A percentile compares a stretch with the other conserved stretches of the same genome.
phyloP scores from a whole-genome alignment of 2,113 vertebrate genomes.

The Fregata magnificens region DNA sequence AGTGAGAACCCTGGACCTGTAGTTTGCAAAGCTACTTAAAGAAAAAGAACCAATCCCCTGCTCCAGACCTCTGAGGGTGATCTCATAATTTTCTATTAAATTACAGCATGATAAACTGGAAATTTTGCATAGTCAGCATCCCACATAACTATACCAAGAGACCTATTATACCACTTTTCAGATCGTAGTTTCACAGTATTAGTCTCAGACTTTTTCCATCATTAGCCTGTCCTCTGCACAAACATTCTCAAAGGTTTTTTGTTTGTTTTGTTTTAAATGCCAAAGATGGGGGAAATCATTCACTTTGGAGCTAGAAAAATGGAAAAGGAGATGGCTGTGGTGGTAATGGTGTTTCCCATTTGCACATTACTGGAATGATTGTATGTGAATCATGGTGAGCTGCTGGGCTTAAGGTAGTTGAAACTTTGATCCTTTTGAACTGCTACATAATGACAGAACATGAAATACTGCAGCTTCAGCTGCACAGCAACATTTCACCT shows the following conservation, averaged over 20 bases:
- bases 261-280: neutral
- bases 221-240: neutral
- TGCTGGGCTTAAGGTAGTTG: neutral
- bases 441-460: neutral
- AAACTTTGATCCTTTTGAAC: neutral
- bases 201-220: neutral
- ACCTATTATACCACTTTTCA: neutral
- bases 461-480: neutral
- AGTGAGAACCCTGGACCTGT: neutral
- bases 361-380: neutral
- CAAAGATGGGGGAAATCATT: neutral
- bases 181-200: neutral
- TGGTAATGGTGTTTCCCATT: neutral
- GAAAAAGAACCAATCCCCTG: neutral
- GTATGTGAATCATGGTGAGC: neutral
- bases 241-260: neutral
- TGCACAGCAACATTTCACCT: neutral
- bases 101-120: neutral
- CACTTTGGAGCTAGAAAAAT: neutral
- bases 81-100: neutral
- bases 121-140: neutral
- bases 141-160: neutral
- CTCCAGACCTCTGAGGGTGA: neutral
- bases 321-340: neutral
- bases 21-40: neutral